Evolutionary conservation across 1,140 invertebrate species (phyloP), one percentile per base, ranked within the genome.

Genomic region (Vanessa atalanta): DNA sequence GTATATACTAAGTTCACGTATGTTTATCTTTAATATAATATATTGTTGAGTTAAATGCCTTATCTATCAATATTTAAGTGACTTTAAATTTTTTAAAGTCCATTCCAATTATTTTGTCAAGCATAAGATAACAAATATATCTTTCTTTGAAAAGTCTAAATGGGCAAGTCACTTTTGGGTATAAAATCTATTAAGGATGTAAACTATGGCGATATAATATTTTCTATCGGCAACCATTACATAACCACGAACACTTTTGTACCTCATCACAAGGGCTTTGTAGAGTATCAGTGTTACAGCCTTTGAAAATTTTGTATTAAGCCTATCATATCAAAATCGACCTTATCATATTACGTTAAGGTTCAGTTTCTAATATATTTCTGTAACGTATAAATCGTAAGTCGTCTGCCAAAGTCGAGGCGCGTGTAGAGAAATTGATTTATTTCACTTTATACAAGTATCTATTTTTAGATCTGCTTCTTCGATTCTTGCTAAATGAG

Each of bases 231-330:
- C 63, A 61, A 60, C 47, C 47, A 75, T 70, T 66, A 70, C 66
- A 75, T 65, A 75, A 66, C 68, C 47, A 11, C 69, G 47, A 71
- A 67, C 69, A 75, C 73, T 75, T 71, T 75, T 75, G 73, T 75
- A 75, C 69, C 73, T 75, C 73, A 75, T 75, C 64, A 70, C 69
- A 71, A 75, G 69, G 73, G 73, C 69, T 75, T 75, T 75, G 69
- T 47, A 37, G 55, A 67, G 65, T 67, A 73, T 73, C 71, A 73
- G 53, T 48, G 72, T 70, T 74, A 74, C 72, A 74, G 37, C 73
- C 69, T 75, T 71, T 75, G 68, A 71, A 75, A 75, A 55, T 70
- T 70, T 71, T 43, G 63, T 61, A 71, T 65, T 63, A 63, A 20
- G 50, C 31, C 26, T 47, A 47, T 31, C 14, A 71, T 70, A 51